Evolutionary conservation across 2,797 vertebrate species (phyloP).

Genomic region (Acestrorhynchus altus): DNA sequence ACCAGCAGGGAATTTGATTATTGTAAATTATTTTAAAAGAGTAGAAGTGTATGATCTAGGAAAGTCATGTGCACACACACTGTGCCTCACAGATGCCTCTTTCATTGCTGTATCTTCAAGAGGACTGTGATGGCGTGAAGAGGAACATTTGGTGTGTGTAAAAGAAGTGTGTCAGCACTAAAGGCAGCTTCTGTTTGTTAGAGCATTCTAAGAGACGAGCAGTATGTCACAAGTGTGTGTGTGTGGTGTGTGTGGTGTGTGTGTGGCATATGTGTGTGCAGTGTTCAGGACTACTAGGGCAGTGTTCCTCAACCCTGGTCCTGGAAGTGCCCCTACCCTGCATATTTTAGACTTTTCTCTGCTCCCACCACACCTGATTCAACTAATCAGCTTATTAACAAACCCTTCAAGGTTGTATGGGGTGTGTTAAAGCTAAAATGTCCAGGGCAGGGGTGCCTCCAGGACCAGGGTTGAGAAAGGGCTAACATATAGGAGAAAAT

Average conservation of each 20-base stretch:
- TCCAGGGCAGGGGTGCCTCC: too few relatives aligned
- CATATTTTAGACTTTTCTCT: too few relatives aligned
- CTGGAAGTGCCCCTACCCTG: too few relatives aligned
- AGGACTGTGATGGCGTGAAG: slow-evolving; percentile 33
- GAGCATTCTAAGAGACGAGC: slow-evolving; percentile 19
- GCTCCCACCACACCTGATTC: too few relatives aligned
- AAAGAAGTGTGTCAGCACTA: slow-evolving; percentile 30
- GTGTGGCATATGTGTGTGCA: too few relatives aligned
- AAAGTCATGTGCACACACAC: slow-evolving; percentile 26
- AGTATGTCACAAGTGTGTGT: not conserved
- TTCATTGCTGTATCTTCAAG: slow-evolving; percentile 13
- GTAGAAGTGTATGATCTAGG: slow-evolving; percentile 41
- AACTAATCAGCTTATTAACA: too few relatives aligned
- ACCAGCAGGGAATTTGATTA: slow-evolving; percentile 51
- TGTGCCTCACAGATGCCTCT: slow-evolving; percentile 22
- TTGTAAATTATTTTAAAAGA: slow-evolving; percentile 48
- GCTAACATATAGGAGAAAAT: too few relatives aligned
- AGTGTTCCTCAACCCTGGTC: too few relatives aligned
- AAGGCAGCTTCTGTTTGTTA: slow-evolving; percentile 8
- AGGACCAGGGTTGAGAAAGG: too few relatives aligned
- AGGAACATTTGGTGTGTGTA: slow-evolving; percentile 24
- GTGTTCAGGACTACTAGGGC: too few relatives aligned
- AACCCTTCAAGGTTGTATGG: too few relatives aligned
- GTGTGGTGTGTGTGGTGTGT: not conserved
- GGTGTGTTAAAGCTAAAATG: too few relatives aligned